Evolutionary conservation across 2,113 vertebrate genomes (phyloP), one percentile per base, ranked within the genome.

Genomic region (Picathartes gymnocephalus): DNA sequence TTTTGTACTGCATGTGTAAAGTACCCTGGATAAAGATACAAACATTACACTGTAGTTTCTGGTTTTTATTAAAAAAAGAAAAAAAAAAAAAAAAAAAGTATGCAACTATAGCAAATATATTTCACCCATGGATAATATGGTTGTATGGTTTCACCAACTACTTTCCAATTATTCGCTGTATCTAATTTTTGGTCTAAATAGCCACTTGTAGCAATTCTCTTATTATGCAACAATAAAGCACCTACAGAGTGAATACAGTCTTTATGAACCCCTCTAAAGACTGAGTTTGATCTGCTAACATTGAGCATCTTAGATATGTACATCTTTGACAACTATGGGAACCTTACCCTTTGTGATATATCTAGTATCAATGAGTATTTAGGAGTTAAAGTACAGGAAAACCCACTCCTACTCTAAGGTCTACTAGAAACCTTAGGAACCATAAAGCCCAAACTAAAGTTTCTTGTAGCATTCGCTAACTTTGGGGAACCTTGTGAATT

Each of bases 371-470:
- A 37, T 31, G 44, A 88, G 62, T 27, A 77, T 88, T 71, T 35
- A 47, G 10, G 24, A 83, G 45, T 71, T 62, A 64, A 87, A 92
- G 35, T 11, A 19, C 72, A 53, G 10, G 31, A 83, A 73, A 90
- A 40, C 15, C 15, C 54, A 33, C 10, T 50, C 3, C 37, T 7
- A 13, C 45, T 6, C 19, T 15, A 65, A 94, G 54, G 78, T 89
- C 90, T 87, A 47, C 73, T 95, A 81, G 95, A 92, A 64, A 39
- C 39, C 91, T 97, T 83, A 93, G 85, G 71, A 85, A 94, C 86
- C 81, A 78, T 56, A 92, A 97, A 95, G 57, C 60, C 47, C 45
- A 70, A 73, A 14, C 15, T 50, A 53, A 65, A 56, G 31, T 80
- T 94, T 74, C 88, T 90, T 18, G 22, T 4, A 78, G 91, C 30